phyloP scores from a whole-genome alignment of 1,140 invertebrate genomes.

The Zaprionus africanus region DNA sequence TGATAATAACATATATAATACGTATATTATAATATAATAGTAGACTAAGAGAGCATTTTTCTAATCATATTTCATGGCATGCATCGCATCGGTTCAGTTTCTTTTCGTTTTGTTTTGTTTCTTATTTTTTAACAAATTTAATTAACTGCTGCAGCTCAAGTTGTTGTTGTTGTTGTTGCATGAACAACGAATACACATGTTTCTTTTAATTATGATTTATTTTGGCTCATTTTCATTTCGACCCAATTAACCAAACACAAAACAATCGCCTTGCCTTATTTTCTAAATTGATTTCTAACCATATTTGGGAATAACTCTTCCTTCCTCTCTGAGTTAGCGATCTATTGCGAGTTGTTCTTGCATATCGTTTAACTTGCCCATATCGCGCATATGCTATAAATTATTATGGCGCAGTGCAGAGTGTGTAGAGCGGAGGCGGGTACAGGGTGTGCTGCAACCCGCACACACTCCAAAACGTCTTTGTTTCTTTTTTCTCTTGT shows the following conservation, averaged over 20 bases:
- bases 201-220: slow-evolving; percentile 46
- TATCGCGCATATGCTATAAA: slow-evolving; percentile 1
- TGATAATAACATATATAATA: slow-evolving; percentile 24
- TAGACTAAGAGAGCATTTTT: slow-evolving; percentile 13
- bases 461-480: background rate
- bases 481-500: background rate
- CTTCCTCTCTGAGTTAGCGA: background rate
- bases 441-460: background rate
- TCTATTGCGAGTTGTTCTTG: background rate
- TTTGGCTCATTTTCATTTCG: slow-evolving; percentile 4
- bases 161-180: slow-evolving; percentile 62
- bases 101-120: slow-evolving; percentile 1
- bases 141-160: slow-evolving; percentile 47
- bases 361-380: background rate
- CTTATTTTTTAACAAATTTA: slow-evolving; percentile 51
- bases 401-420: background rate
- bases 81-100: slow-evolving; percentile 32
- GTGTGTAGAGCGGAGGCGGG: background rate
- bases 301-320: background rate
- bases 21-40: background rate
- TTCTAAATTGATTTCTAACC: background rate
- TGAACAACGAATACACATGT: slow-evolving; percentile 56
- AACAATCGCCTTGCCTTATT: background rate
- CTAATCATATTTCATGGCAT: slow-evolving; percentile 45
- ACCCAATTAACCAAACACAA: background rate